phyloP scores from a whole-genome alignment of 2,797 vertebrate species.

The Amblyraja radiata region DNA sequence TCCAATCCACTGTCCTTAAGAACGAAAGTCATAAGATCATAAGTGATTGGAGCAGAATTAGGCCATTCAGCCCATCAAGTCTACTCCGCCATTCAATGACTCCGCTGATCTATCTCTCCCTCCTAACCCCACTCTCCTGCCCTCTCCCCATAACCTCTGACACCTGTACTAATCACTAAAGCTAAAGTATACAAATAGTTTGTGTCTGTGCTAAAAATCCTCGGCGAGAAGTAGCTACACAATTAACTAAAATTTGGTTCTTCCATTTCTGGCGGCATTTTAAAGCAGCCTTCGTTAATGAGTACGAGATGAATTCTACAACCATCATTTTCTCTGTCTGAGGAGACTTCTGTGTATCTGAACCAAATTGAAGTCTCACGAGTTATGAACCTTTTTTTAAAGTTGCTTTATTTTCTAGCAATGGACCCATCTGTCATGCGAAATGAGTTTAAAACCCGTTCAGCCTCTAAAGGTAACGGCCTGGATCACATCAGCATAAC shows the following conservation, averaged over 20 bases:
- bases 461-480: slow-evolving; percentile 28
- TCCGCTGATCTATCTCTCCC: too few relatives aligned
- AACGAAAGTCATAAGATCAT: neutral
- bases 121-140: too few relatives aligned
- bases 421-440: slow-evolving; percentile 13
- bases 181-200: neutral
- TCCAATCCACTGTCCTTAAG: neutral
- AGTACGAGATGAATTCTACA: neutral
- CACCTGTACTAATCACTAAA: neutral
- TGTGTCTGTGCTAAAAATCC: neutral
- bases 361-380: slow-evolving; percentile 8
- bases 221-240: neutral
- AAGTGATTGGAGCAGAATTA: too few relatives aligned
- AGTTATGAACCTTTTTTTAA: neutral
- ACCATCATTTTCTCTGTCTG: neutral
- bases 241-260: neutral
- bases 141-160: too few relatives aligned
- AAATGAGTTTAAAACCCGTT: slow-evolving; percentile 23
- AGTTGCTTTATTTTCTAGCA: slow-evolving; percentile 14
- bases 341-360: neutral
- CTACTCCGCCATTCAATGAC: too few relatives aligned
- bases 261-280: neutral
- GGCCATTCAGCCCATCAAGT: too few relatives aligned
- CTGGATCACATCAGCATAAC: slow-evolving; percentile 29
- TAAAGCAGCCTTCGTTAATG: neutral